These are phyloP conservation scores for Mechanitis mazaeus DNA, from an alignment of 2,888 invertebrate species.

Conservation along the genomic window DNA sequence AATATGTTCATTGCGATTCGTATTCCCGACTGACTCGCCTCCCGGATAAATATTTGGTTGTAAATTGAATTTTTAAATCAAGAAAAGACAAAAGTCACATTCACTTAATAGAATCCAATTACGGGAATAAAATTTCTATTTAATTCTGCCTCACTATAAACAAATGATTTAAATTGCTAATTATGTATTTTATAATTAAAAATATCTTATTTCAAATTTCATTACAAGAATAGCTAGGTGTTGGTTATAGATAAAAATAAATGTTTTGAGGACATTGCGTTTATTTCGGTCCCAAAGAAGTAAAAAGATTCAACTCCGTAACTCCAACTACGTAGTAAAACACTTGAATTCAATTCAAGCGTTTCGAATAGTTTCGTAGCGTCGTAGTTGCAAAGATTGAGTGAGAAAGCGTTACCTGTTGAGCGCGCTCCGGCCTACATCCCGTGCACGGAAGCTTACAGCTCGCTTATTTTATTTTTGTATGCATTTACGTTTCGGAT, in stretches of 20 bases:
- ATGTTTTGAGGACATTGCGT: too few relatives aligned
- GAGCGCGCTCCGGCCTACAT: constrained; percentile 48
- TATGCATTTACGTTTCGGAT: constrained; percentile 75
- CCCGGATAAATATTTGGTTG: constrained; percentile 14
- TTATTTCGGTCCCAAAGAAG: too few relatives aligned
- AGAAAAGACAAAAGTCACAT: constrained; percentile 31
- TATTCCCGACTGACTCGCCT: constrained; percentile 25
- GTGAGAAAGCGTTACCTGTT: constrained; percentile 61
- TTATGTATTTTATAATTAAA: constrained; percentile 48
- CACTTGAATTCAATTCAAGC: too few relatives aligned
- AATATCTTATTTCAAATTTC: constrained; percentile 32
- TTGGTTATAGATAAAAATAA: too few relatives aligned
- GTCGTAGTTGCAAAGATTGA: constrained; percentile 25
- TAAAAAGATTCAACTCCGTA: too few relatives aligned
- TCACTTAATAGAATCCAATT: constrained; percentile 49
- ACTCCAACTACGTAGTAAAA: too few relatives aligned
- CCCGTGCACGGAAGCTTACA: constrained; percentile 56
- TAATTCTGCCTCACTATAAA: constrained; percentile 49
- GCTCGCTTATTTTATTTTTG: constrained; percentile 65
- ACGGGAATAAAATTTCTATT: constrained; percentile 58
- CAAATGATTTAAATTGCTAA: constrained; percentile 65
- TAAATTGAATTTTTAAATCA: constrained; percentile 19
- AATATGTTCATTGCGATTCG: constrained; percentile 29
- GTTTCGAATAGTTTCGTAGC: not conserved
- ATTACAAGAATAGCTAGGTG: constrained; percentile 11